phyloP scores from a whole-genome alignment of 2,888 invertebrate genomes.

The Synergus gifuensis region DNA sequence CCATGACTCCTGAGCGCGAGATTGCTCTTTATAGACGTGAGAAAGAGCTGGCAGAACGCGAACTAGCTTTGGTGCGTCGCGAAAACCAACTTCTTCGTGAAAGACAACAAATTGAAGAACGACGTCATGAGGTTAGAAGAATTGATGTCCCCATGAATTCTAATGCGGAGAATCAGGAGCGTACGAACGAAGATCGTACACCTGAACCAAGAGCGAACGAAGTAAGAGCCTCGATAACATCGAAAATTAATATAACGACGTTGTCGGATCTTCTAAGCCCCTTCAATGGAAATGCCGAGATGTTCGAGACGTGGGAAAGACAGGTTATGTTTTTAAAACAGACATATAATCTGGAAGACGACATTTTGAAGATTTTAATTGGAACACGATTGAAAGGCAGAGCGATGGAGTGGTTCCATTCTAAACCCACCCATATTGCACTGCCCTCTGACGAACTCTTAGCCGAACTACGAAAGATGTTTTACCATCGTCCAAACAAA shows the following conservation, averaged over 20 bases:
- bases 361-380: constrained; percentile 49
- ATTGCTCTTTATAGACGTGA: too few species aligned
- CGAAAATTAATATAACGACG: constrained; percentile 16
- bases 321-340: constrained; percentile 48
- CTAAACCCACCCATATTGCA: constrained; percentile 49
- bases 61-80: too few species aligned
- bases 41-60: too few species aligned
- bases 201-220: neutral
- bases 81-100: too few species aligned
- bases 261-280: constrained; percentile 49
- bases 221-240: neutral
- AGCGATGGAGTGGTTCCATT: constrained; percentile 56
- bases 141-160: too few species aligned
- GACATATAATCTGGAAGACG: constrained; percentile 48
- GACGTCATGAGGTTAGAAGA: too few species aligned
- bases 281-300: constrained; percentile 48
- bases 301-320: constrained; percentile 50
- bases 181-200: constrained; percentile 29
- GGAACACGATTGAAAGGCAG: constrained; percentile 48
- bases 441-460: constrained; percentile 45
- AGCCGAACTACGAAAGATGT: constrained; percentile 47
- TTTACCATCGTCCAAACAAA: constrained; percentile 50
- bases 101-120: too few species aligned
- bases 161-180: too few species aligned
- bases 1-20: neutral